These are phyloP conservation scores for Valencia hispanica DNA, from an alignment of 2,797 vertebrate species.

Conservation along the genomic window DNA sequence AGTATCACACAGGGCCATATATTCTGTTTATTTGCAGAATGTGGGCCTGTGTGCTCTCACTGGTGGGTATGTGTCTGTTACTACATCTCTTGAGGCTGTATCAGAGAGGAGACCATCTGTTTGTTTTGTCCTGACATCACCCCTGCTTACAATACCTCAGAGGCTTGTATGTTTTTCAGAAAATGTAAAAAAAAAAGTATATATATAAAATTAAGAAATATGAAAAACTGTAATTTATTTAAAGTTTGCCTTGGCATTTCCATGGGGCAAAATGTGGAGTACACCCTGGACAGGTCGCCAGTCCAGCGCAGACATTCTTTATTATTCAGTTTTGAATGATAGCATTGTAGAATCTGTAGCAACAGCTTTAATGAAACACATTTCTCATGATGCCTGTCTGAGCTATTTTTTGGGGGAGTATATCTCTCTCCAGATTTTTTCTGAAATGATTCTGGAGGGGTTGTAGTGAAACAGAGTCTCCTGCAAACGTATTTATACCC, in stretches of 20 bases:
- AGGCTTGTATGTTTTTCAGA: conserved; percentile 10
- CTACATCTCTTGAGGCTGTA: conserved; percentile 56
- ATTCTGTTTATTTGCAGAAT: conserved; percentile 61
- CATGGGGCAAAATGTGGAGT: no score
- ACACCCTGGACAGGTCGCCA: no score
- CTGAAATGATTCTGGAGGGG: background rate
- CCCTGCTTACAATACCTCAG: conserved; percentile 48
- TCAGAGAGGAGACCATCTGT: conserved; percentile 68
- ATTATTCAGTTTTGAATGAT: background rate
- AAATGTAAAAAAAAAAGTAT: conserved; percentile 22
- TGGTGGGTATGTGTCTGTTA: conserved; percentile 66
- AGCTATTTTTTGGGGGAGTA: background rate
- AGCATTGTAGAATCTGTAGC: conserved; percentile 3
- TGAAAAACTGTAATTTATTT: background rate
- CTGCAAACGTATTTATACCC: background rate
- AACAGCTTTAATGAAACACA: conserved; percentile 24
- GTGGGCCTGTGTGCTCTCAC: conserved; percentile 45
- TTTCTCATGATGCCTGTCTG: background rate
- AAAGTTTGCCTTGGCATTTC: background rate
- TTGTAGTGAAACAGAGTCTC: background rate
- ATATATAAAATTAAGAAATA: background rate
- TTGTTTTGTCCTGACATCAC: conserved; percentile 69
- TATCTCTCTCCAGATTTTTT: background rate
- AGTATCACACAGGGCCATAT: conserved; percentile 54
- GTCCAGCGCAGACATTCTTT: conserved; percentile 5